A percentile compares a stretch with the other conserved stretches of the same genome.
Conservation (phyloP, 2,113 vertebrate genomes). For the Rutilus rutilus region DNA sequence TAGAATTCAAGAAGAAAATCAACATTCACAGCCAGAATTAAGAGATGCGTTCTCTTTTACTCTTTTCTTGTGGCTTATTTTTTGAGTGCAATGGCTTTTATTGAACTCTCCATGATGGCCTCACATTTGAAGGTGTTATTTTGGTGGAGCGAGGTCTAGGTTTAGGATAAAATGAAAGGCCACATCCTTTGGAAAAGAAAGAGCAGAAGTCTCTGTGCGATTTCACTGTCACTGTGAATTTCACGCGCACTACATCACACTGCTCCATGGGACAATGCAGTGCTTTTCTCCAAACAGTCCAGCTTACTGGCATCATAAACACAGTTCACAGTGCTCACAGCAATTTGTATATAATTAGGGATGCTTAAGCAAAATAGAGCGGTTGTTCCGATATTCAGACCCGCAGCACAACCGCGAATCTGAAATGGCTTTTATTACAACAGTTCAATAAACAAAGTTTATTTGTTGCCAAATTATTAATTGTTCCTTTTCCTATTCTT, state of each 20-base stretch:
- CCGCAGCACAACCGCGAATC: not conserved
- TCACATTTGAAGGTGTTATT: constrained; percentile 28
- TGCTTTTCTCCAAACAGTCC: not conserved
- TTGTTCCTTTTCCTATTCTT: not conserved
- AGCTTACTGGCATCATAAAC: constrained; percentile 3
- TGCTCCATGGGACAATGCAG: not conserved
- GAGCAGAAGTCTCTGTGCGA: not conserved
- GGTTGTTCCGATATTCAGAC: not conserved
- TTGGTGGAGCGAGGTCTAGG: not conserved
- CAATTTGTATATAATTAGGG: not conserved
- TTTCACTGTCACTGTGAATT: constrained; percentile 19
- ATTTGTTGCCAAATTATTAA: not conserved
- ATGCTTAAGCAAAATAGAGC: constrained; percentile 7
- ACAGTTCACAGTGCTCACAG: not conserved
- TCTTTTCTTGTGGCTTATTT: not conserved
- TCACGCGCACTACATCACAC: constrained; percentile 1
- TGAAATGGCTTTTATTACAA: not conserved
- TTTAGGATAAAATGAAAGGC: constrained; percentile 15
- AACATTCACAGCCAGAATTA: not conserved
- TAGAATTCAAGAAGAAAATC: constrained; percentile 2
- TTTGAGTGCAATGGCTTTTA: not conserved
- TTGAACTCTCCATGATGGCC: constrained; percentile 14
- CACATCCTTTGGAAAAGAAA: not conserved
- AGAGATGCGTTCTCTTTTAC: not conserved
- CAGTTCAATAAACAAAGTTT: not conserved